A percentile compares a stretch with the other conserved stretches of the same genome.
These are phyloP conservation scores for Agriopis aurantiaria DNA, from an alignment of 2,888 invertebrate species.

Conservation along the genomic window DNA sequence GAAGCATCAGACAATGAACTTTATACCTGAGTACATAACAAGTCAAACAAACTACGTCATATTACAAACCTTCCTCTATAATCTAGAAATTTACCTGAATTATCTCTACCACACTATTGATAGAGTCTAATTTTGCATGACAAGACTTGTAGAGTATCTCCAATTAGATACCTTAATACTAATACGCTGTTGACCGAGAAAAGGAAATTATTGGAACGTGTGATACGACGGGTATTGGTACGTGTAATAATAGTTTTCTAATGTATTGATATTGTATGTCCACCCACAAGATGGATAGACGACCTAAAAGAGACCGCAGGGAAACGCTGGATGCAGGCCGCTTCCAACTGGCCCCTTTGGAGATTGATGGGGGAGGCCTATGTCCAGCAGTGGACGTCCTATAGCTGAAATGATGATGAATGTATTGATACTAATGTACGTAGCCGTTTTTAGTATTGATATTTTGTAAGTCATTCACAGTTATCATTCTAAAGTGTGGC, in stretches of 20 bases:
- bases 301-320: no score
- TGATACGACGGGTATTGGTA: constrained; percentile 5
- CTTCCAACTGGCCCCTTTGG: no score
- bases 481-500: no score
- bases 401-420: no score
- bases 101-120: neutral
- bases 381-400: no score
- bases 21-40: neutral
- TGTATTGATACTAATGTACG: no score
- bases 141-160: constrained; percentile 35
- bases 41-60: neutral
- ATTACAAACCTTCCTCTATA: constrained; percentile 1
- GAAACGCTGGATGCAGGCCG: no score
- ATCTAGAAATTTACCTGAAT: constrained; percentile 7
- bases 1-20: neutral
- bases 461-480: no score
- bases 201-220: constrained; percentile 25
- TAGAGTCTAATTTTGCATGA: constrained; percentile 35
- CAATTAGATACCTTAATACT: constrained; percentile 62
- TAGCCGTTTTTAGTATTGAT: no score
- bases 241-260: neutral
- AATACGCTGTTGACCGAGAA: constrained; percentile 53
- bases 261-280: no score
- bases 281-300: no score
- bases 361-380: no score